These are phyloP conservation scores for Gymnopithys bicolor DNA, from an alignment of 2,797 vertebrate genomes.

Conservation along the genomic window DNA sequence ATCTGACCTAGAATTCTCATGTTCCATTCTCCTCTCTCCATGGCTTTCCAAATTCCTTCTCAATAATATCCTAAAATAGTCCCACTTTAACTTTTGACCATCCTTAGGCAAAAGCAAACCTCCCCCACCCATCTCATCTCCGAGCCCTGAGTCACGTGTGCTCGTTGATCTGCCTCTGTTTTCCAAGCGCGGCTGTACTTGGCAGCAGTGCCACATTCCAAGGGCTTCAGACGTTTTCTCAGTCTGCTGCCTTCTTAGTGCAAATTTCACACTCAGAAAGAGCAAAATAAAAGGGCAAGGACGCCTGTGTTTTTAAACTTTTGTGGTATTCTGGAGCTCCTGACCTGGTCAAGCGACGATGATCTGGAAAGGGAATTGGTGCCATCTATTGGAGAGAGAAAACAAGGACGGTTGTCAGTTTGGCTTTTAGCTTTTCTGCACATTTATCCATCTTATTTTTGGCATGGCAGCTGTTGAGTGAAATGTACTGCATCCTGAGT, in stretches of 20 bases:
- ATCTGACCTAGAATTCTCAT: neutral
- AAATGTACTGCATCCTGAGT: neutral
- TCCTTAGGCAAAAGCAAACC: neutral
- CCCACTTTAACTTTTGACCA: neutral
- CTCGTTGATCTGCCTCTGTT: neutral
- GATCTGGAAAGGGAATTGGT: slow-evolving; percentile 41
- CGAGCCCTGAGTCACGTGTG: neutral
- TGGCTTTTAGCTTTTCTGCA: neutral
- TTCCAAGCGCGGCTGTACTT: neutral
- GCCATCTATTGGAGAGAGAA: slow-evolving; percentile 58
- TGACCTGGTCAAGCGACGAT: fast-evolving
- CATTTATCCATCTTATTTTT: neutral
- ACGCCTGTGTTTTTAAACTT: slow-evolving; percentile 12
- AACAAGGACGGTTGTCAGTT: neutral
- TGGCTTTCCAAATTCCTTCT: neutral
- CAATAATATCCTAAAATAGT: neutral
- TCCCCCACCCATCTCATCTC: neutral
- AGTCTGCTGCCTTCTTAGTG: slow-evolving; percentile 15
- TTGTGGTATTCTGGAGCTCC: neutral
- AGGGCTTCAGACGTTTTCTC: slow-evolving; percentile 38
- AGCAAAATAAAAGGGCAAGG: slow-evolving; percentile 45
- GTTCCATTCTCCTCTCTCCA: neutral
- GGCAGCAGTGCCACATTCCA: slow-evolving; percentile 48
- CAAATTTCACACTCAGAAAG: slow-evolving; percentile 39
- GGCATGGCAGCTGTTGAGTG: neutral